phyloP scores from a whole-genome alignment of 2,797 vertebrate species.

The Sebastes matsubarae region DNA sequence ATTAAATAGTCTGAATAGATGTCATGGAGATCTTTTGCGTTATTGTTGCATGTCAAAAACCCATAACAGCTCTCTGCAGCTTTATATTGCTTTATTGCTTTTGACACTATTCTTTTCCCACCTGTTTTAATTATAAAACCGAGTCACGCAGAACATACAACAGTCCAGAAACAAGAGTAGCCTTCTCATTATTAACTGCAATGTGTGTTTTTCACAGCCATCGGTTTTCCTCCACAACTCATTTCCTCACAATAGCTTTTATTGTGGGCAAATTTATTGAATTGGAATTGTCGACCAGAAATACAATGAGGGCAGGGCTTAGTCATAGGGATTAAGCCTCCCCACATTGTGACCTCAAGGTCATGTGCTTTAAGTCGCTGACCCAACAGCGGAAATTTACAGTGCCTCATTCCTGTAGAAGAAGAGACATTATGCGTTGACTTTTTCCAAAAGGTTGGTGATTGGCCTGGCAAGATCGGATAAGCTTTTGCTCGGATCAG shows the following conservation, averaged over 20 bases:
- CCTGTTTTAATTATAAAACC: conserved; percentile 55
- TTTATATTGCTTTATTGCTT: conserved; percentile 59
- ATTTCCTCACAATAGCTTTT: conserved; percentile 49
- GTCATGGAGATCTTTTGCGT: neutral
- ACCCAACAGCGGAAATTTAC: neutral
- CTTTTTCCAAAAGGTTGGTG: no score
- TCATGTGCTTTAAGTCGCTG: conserved; percentile 17
- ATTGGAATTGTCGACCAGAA: conserved; percentile 13
- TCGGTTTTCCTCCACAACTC: conserved; percentile 17
- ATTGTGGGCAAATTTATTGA: conserved; percentile 43
- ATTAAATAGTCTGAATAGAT: conserved; percentile 22
- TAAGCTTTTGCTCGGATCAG: neutral
- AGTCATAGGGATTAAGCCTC: conserved; percentile 30
- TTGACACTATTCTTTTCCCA: conserved; percentile 42
- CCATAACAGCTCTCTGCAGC: conserved; percentile 10
- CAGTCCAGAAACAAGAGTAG: conserved; percentile 10
- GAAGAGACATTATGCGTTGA: neutral
- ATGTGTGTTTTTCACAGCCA: neutral
- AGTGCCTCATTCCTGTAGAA: neutral
- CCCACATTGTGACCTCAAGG: conserved; percentile 3
- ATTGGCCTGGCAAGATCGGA: neutral
- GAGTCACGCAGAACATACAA: conserved; percentile 50
- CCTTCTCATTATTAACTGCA: conserved; percentile 9
- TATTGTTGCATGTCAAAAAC: conserved; percentile 33
- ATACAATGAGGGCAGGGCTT: neutral